A percentile compares a stretch with the other conserved stretches of the same genome.
These are phyloP conservation scores for Cheilosia pagana DNA, from an alignment of 2,888 invertebrate species.

Conservation along the genomic window DNA sequence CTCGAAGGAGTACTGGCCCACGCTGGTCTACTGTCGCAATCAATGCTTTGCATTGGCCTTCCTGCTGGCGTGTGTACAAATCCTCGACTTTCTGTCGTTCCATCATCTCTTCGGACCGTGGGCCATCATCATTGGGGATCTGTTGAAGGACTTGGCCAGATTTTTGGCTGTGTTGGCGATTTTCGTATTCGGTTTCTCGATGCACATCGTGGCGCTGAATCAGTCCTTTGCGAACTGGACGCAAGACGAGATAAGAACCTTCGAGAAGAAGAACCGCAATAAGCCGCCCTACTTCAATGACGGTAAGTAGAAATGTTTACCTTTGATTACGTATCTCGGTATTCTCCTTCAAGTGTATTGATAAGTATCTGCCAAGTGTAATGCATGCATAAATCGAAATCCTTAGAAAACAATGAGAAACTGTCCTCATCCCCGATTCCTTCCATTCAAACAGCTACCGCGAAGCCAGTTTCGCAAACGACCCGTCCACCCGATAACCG, in stretches of 20 bases:
- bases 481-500: slow-evolving; percentile 81
- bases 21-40: slow-evolving; percentile 96
- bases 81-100: slow-evolving; percentile 98
- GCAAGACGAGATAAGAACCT: slow-evolving; percentile 86
- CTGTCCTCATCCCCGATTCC: slow-evolving; percentile 63
- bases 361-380: slow-evolving; percentile 81
- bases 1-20: slow-evolving; percentile 90
- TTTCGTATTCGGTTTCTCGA: slow-evolving; percentile 99
- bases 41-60: slow-evolving; percentile 98
- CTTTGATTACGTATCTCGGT: slow-evolving; percentile 14
- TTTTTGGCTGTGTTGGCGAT: slow-evolving; percentile 98
- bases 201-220: slow-evolving; percentile 97
- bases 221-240: slow-evolving; percentile 93
- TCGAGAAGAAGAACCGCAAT: slow-evolving; percentile 85
- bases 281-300: slow-evolving; percentile 86
- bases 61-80: slow-evolving; percentile 98
- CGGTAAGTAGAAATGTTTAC: slow-evolving; percentile 86
- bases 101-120: slow-evolving; percentile 99
- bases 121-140: slow-evolving; percentile 99
- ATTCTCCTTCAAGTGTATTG: slow-evolving; percentile 78
- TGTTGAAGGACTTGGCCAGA: slow-evolving; percentile 96
- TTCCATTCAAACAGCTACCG: slow-evolving; percentile 70
- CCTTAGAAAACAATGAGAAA: slow-evolving; percentile 24
- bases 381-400: slow-evolving; percentile 62
- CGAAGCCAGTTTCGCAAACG: slow-evolving; percentile 75